Conservation (phyloP, 2,113 vertebrate genomes). For the Nyctereutes procyonoides region DNA sequence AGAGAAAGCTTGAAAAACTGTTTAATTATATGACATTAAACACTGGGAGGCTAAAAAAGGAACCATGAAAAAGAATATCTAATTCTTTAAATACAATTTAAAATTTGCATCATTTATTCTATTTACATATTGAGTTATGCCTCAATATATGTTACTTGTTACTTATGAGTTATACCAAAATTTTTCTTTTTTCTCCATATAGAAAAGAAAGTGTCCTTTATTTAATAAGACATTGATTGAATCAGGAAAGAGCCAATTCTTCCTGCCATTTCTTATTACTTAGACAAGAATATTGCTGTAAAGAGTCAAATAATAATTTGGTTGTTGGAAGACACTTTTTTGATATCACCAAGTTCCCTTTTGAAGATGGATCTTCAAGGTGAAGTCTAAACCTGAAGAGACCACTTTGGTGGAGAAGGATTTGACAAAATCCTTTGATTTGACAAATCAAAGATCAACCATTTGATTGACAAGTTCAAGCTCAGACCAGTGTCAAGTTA, state of each 20-base stretch:
- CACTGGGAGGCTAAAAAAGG: background rate
- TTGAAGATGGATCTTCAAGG: background rate
- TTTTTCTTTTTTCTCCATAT: background rate
- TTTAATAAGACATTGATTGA: slow-evolving; percentile 38
- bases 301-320: background rate
- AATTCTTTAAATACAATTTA: background rate
- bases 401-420: background rate
- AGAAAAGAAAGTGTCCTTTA: background rate
- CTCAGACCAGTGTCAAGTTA: background rate
- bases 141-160: background rate
- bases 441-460: background rate
- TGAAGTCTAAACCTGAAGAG: background rate
- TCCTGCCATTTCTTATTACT: slow-evolving; percentile 20
- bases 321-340: background rate
- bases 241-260: background rate
- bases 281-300: background rate
- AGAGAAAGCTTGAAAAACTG: background rate
- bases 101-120: background rate
- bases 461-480: background rate
- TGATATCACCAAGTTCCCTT: background rate
- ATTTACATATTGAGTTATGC: slow-evolving; percentile 19
- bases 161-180: background rate
- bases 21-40: background rate
- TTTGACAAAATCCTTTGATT: slow-evolving; percentile 37
- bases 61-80: background rate